A percentile compares a stretch with the other conserved stretches of the same genome.
These are phyloP conservation scores for Hydrophis major DNA, from an alignment of 2,797 vertebrate genomes.

Conservation along the genomic window DNA sequence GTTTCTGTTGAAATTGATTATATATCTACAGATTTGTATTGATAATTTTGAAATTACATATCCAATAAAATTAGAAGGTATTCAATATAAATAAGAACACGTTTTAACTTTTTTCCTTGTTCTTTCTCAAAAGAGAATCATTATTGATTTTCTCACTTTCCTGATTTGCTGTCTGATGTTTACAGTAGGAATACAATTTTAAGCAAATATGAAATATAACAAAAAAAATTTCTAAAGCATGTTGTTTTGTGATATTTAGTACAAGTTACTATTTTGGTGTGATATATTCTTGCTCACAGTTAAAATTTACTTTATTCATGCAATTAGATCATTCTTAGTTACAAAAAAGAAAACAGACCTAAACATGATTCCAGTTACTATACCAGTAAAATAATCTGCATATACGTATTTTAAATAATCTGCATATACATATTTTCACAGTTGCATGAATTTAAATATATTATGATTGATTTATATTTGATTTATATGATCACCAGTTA, in stretches of 20 bases:
- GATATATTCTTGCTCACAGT: neutral
- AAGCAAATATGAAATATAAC: constrained; percentile 17
- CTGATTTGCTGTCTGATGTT: neutral
- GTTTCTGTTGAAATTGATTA: constrained; percentile 64
- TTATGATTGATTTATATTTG: neutral
- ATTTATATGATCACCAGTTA: neutral
- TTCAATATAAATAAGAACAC: constrained; percentile 59
- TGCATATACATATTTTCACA: neutral
- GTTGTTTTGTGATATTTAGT: neutral
- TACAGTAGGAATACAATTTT: constrained; percentile 1
- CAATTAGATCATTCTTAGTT: neutral
- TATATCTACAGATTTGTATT: constrained; percentile 68
- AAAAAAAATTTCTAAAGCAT: neutral
- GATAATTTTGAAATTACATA: constrained; percentile 68
- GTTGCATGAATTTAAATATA: neutral
- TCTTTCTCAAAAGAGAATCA: constrained; percentile 50
- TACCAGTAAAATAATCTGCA: neutral
- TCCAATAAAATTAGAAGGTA: constrained; percentile 75
- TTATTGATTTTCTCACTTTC: constrained; percentile 46
- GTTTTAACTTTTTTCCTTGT: constrained; percentile 61
- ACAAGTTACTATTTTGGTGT: neutral
- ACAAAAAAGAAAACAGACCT: neutral
- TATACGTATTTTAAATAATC: neutral
- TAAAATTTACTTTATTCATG: neutral
- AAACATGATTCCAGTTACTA: neutral